Evolutionary conservation across 2,888 invertebrate species (phyloP).

Genomic region (Lepidochrysops patricia): DNA sequence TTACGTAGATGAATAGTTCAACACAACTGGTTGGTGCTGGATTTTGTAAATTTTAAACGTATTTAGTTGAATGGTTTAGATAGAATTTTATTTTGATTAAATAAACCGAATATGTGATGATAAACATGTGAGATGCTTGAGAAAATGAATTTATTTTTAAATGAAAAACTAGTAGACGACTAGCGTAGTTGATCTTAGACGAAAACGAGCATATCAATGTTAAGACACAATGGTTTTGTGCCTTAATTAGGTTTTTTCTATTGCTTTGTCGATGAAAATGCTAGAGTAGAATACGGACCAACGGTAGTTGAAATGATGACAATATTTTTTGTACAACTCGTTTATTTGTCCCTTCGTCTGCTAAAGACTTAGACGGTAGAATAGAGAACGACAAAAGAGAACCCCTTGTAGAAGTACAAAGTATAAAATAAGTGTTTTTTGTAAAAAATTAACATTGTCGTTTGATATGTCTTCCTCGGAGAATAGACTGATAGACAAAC

Average conservation of each 20-base stretch:
- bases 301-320: constrained; percentile 52
- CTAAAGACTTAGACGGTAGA: constrained; percentile 46
- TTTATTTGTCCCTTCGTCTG: constrained; percentile 52
- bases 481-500: constrained; percentile 60
- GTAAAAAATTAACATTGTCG: constrained; percentile 33
- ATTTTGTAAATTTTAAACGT: constrained; percentile 34
- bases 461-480: constrained; percentile 56
- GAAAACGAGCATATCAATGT: constrained; percentile 54
- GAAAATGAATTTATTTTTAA: constrained; percentile 35
- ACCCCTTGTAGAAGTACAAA: constrained; percentile 64
- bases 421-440: constrained; percentile 51
- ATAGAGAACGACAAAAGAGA: constrained; percentile 37
- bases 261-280: constrained; percentile 34
- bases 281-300: constrained; percentile 60
- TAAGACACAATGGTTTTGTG: constrained; percentile 63
- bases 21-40: constrained; percentile 52
- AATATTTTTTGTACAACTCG: constrained; percentile 62
- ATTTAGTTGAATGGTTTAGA: constrained; percentile 43
- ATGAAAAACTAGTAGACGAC: constrained; percentile 44
- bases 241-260: constrained; percentile 52
- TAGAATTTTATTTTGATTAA: constrained; percentile 25
- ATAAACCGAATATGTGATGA: constrained; percentile 34
- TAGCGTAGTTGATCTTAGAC: constrained; percentile 42
- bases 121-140: constrained; percentile 34
- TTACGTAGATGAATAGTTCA: constrained; percentile 46